Base-by-base conservation (phyloP, 2,888 invertebrate genomes). In the Euzetes globulus region DNA sequence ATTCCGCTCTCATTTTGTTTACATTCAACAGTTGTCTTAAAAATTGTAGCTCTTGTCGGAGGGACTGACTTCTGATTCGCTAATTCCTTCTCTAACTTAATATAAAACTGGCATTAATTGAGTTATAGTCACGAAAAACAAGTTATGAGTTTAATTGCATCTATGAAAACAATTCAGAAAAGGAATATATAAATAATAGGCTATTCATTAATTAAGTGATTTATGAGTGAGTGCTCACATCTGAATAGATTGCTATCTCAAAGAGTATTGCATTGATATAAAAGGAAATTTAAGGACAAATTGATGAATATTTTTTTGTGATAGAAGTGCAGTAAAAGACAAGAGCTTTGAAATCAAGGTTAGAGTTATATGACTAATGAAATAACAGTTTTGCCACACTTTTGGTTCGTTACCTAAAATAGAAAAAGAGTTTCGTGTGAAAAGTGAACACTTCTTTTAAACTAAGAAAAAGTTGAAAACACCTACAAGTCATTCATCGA, bases 331-430 rank as follows among this genome's bases (percentile, higher is more conserved):
- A 58, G 4, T 58, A 58, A 19, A 58, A 27, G 17, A 50, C 5
- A 60, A 19, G 27, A 19, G 19, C 15, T 65, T 65, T 65, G 33
- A 65, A 33, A 63, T 63, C 63, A 63, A 63, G 63, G 63, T 63
- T 33, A 33, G 63, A 29, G n/a, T 63, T 19, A 19, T 50, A 63
- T 33, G 63, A 63, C 33, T 63, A 63, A 63, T 63, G 63, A 63
- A 19, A 19, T 22, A 17, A n/a, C 3, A 65, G n/a, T 65, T 65
- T 65, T 65, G 65, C 41, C 65, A 37, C 37, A 37, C n/a, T 65
- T 41, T 65, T 65, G 19, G 65, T 19, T 37, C 65, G 65, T 65
- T 65, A 65, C 65, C 65, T 65, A 65, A 65, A 65, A 65, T 65
- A 65, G 65, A 9, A 37, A 41, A 22, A 29, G 37, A 15, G 65